Base-by-base conservation (phyloP, 2,888 invertebrate species). In the Rhingia rostrata region DNA sequence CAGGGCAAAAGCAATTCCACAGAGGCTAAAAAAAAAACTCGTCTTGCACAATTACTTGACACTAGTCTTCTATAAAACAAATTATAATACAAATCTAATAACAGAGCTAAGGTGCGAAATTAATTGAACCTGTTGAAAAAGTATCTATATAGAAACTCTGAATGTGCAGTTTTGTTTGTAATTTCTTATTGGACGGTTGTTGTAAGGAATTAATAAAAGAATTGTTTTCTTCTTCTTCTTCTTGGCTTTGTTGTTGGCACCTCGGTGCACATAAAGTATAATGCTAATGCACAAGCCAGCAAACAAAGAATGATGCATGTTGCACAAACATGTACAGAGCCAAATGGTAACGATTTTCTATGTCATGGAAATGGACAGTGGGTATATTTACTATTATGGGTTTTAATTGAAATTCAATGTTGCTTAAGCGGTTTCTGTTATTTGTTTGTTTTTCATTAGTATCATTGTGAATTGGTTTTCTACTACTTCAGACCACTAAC, bases 331-430 rank as follows among this genome's bases (percentile, higher is more conserved):
- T 66, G 47, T 47, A 39, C 7, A 51, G 10, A 77, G 22, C 69
- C 47, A 67, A 80, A 70, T 60, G 63, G 64, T 70, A 84, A 51
- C 73, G 70, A 47, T 60, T 84, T 84, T 80, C 75, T 84, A 75
- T 84, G 80, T 72, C 84, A 84, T 75, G 84, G 84, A 84, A 75
- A 84, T 80, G 74, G 70, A 75, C 56, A 56, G 79, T 75, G 51
- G 49, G 37, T 47, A 37, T 7, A 22, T 60, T 69, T 49, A 39
- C 51, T 51, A 39, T 67, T 54, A n/a, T 58, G 70, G 61, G 12
- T 61, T 70, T 78, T 70, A 78, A 78, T 64, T 64, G 22, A 22
- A 61, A 45, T 70, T 74, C 49, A 64, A 75, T 49, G 32, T 70
- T 61, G 69, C 67, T 72, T 45, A 73, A 73, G 78, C 61, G 72